Conservation (phyloP, 2,888 invertebrate genomes). For the Cryptus viduatorius region DNA sequence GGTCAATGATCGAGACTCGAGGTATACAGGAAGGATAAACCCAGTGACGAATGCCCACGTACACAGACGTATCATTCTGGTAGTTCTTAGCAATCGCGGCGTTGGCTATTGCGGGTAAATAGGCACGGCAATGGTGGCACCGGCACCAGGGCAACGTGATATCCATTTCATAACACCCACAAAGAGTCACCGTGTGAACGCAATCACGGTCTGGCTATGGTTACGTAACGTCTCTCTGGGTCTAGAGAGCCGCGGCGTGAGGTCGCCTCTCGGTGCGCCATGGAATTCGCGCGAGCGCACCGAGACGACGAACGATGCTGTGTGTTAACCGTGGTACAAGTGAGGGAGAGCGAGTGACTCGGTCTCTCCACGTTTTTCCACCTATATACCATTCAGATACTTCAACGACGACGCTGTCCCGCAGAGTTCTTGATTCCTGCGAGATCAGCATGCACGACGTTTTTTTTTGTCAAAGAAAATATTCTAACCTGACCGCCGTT, state of each 20-base stretch:
- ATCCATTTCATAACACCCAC: conserved; percentile 84
- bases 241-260: conserved; percentile 62
- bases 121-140: conserved; percentile 66
- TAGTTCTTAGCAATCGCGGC: conserved; percentile 43
- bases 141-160: conserved; percentile 79
- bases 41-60: conserved; percentile 8
- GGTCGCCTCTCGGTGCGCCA: conserved; percentile 66
- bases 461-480: conserved; percentile 27
- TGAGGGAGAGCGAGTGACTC: conserved; percentile 28
- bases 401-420: conserved; percentile 26
- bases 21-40: conserved; percentile 11
- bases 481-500: conserved; percentile 37
- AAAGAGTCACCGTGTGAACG: conserved; percentile 83
- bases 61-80: conserved; percentile 25
- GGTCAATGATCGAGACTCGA: conserved; percentile 28
- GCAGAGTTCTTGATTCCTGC: conserved; percentile 30
- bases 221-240: conserved; percentile 76
- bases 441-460: conserved; percentile 34
- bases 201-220: conserved; percentile 74
- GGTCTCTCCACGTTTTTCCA: conserved; percentile 16
- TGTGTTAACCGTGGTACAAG: conserved; percentile 37
- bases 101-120: conserved; percentile 71
- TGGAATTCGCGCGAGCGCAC: conserved; percentile 67
- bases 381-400: neutral
- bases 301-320: conserved; percentile 43